Evolutionary conservation across 2,797 vertebrate species (phyloP), one percentile per base, ranked within the genome.

Genomic region (Lacerta viridis): DNA sequence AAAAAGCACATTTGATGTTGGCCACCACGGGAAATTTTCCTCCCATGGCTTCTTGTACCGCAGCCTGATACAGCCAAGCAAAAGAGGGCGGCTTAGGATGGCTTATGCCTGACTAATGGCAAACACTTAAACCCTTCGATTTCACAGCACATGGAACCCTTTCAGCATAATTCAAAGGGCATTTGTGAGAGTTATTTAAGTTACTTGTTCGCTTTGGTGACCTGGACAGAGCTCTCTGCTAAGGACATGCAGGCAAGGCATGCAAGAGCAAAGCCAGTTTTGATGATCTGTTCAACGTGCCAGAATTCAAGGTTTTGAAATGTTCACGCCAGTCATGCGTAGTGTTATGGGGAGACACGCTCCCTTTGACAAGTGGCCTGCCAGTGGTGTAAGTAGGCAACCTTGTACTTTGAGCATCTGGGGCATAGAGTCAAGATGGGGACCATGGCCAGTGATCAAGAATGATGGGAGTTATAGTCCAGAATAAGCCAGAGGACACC

Each of bases 71-170:
- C 15, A 13, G 71, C 79, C 33, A 4, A 64, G 39, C 18, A 10
- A 43, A 72, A 50, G 29, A 43, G 23, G 61, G 18, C 55, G 10
- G 39, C 7, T 0, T 0, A 17, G 43, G 69, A 75, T 43, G 64
- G 41, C 55, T 81, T 81, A 43, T 64, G 81, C 50, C 71, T 46
- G 41, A 66, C 80, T 75, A 87, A 87, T 87, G 69, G 50, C 55
- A 29, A 36, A 18, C 59, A 15, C 33, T 80, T 18, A n/a, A 43
- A 72, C n/a, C 55, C 55, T 36, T 36, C 64, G 20, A 39, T 18
- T 33, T 79, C 66, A 33, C 13, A 13, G 33, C 23, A 64, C 25
- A 55, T 36, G 43, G 76, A 71, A 79, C 50, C 39, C 23, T 68
- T 86, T 69, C 76, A 68, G 5, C 39, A 1, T 23, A 10, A 41